Evolutionary conservation across 2,113 vertebrate genomes (phyloP), one percentile per base, ranked within the genome.

Genomic region (Leptodactylus fuscus): DNA sequence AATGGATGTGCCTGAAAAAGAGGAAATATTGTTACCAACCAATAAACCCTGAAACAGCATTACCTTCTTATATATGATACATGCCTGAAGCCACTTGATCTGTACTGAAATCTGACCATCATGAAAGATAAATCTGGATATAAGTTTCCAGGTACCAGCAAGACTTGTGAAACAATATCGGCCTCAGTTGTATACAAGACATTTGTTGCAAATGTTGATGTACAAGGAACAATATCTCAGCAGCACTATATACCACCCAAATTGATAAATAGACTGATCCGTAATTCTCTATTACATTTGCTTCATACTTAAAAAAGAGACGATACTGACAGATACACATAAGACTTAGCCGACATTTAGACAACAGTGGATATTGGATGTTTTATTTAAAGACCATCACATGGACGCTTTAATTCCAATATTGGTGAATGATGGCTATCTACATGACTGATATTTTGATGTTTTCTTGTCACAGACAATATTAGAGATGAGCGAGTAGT

Each of bases 1-100:
- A 71, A 24, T 58, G 36, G 69, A 58, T 58, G n/a, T 53, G 48
- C 81, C 81, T 83, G 58, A 67, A 83, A 83, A 60, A 55, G 24
- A 83, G 29, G n/a, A 83, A 83, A 83, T 51, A 32, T 71, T 82
- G 24, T 82, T 70, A 82, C 29, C 24, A 69, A 49, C 44, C 46
- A 53, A 51, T 51, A 82, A 70, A 73, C 48, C 44, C 16, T 73
- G 48, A 69, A 81, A 69, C 27, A 51, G 22, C 24, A 65, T 48
- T 81, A 48, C 24, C 41, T 15, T 58, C 18, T 82, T 55, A 38
- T 41, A 38, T 82, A 82, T 41, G 49, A 12, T 38, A 51, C 49
- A 82, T 58, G 67, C 67, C 48, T 73, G 34, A 82, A 73, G 81
- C 49, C 5, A 55, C 55, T 18, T 53, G 41, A 81, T 18, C 65